Base-by-base conservation (phyloP, 2,888 invertebrate genomes). In the Callimorpha dominula region DNA sequence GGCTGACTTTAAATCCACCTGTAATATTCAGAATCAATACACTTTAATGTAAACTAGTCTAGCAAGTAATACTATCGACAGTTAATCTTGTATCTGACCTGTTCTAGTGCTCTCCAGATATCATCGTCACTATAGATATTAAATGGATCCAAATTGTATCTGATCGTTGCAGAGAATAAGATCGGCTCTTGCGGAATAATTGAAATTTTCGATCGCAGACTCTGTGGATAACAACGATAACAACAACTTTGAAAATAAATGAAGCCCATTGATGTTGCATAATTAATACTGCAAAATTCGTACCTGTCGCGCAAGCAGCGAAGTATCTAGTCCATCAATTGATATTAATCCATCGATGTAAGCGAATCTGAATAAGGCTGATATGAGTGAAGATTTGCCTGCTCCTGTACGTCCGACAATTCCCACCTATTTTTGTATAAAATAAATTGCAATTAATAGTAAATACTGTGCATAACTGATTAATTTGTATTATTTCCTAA, bases 141-240 rank as follows among this genome's bases (percentile, higher is more conserved):
- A 88, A 98, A 98, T 0, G 98, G 98, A 93, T 98, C 98, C 81
- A 98, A 93, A 90, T 98, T 98, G 87, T 97, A 96, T 83, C 97
- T 93, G 75, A 97, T 94, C 17, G 97, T 97, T 91, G 87, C 93
- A 15, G 93, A 93, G 90, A 99, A 99, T 20, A 99, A 91, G 4
- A 98, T 97, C 0, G 99, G 98, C 87, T 98, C 98, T 96, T 99
- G 97, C 1, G 97, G 97, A 73, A 97, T 97, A 73, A 97, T 97
- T 67, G 97, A 96, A 71, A 97, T 69, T 69, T 96, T 96, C 6
- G 96, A 96, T 68, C 97, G 92, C 49, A 97, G 90, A 20, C 95
- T 94, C 91, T 96, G 95, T 17, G 97, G 91, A 57, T 69, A 69
- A 65, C 9, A 74, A 78, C n/a, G 91, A 57, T 69, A 69, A 65